Conservation (phyloP, 2,113 vertebrate genomes). For the Daphoenositta chrysoptera region DNA sequence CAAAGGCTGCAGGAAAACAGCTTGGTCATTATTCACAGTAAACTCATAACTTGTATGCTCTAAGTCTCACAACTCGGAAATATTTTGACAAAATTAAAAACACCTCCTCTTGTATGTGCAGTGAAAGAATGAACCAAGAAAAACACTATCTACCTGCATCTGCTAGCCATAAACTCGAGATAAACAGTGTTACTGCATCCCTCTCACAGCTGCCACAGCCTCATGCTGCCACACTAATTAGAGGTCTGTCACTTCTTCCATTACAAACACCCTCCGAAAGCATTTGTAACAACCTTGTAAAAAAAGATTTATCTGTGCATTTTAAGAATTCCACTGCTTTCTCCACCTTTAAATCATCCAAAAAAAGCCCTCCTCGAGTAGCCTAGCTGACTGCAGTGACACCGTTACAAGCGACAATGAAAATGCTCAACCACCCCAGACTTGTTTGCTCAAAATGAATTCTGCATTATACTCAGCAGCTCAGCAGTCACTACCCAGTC, state of each 20-base stretch:
- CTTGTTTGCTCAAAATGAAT: neutral
- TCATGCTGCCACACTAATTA: neutral
- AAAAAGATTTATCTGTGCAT: neutral
- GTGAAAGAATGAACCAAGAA: neutral
- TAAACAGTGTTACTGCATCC: neutral
- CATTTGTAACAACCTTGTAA: neutral
- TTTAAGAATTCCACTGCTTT: neutral
- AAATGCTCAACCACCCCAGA: neutral
- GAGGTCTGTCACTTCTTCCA: neutral
- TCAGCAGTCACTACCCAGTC: neutral
- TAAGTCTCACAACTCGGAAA: neutral
- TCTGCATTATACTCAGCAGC: neutral
- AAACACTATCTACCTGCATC: neutral
- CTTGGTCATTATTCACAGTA: neutral
- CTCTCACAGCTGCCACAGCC: neutral
- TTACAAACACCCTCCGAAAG: neutral
- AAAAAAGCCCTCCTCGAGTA: neutral
- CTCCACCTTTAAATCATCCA: neutral
- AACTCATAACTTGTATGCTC: neutral
- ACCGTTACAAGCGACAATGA: neutral
- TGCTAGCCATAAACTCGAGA: neutral
- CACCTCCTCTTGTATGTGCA: neutral
- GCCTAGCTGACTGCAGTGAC: neutral
- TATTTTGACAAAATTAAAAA: slow-evolving; percentile 13
- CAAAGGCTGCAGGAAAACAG: neutral